Conservation (phyloP, 2,888 invertebrate genomes). For the Germaria angustata region DNA sequence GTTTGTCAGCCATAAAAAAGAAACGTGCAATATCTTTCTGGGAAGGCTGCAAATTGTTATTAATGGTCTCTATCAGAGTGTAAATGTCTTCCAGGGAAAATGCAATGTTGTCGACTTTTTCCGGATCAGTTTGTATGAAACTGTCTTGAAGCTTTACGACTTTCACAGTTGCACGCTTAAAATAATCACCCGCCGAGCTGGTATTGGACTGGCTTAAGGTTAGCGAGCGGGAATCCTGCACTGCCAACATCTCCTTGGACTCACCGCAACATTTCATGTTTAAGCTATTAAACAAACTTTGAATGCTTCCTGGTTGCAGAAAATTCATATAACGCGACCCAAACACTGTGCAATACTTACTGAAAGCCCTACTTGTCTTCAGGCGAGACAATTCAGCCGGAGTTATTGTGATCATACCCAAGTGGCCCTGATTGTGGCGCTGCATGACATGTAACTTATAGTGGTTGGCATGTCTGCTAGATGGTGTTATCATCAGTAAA, state of each 20-base stretch:
- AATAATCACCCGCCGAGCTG: conserved; percentile 14
- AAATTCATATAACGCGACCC: conserved; percentile 66
- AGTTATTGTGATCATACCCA: conserved; percentile 66
- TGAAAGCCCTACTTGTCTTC: conserved; percentile 49
- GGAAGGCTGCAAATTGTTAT: conserved; percentile 33
- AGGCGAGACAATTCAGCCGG: conserved; percentile 54
- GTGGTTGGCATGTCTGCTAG: conserved; percentile 55
- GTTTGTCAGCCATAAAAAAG: conserved; percentile 62
- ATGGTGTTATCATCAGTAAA: conserved; percentile 66
- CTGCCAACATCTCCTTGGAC: background rate
- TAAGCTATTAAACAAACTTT: conserved; percentile 49
- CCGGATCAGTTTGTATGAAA: conserved; percentile 40
- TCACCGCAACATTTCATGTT: conserved; percentile 41
- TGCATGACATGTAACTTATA: conserved; percentile 67
- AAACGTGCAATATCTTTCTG: conserved; percentile 49
- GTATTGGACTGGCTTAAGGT: background rate
- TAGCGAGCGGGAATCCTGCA: background rate
- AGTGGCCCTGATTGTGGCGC: conserved; percentile 38
- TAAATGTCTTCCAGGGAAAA: conserved; percentile 27
- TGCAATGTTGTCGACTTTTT: background rate
- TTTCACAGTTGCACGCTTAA: background rate
- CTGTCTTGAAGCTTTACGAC: conserved; percentile 2
- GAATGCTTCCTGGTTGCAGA: conserved; percentile 51
- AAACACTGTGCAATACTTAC: conserved; percentile 60
- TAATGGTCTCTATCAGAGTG: conserved; percentile 59